Evolutionary conservation across 2,797 vertebrate genomes (phyloP).

Genomic region (Chelidonichthys spinosus): DNA sequence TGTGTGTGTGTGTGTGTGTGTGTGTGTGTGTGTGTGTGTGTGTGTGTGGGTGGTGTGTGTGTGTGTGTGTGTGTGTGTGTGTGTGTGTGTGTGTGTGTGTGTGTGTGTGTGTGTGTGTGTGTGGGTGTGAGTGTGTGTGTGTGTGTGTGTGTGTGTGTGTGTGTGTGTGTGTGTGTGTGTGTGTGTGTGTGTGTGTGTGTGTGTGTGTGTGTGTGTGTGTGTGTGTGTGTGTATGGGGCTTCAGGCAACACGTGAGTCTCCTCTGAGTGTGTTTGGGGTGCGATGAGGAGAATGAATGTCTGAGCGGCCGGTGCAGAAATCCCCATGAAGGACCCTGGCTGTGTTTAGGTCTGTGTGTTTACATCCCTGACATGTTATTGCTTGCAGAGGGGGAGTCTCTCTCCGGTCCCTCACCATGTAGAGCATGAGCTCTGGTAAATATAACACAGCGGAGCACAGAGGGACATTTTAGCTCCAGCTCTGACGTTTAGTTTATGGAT

Average conservation of each 20-base stretch:
- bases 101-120: slow-evolving; percentile 8
- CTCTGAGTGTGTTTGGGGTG: slow-evolving; percentile 24
- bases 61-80: slow-evolving; percentile 7
- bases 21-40: not conserved
- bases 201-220: slow-evolving; percentile 1
- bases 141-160: not conserved
- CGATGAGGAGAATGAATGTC: slow-evolving; percentile 28
- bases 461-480: slow-evolving; percentile 45
- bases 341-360: slow-evolving; percentile 62
- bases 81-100: not conserved
- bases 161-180: slow-evolving; percentile 20
- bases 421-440: slow-evolving; percentile 62
- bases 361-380: slow-evolving; percentile 62
- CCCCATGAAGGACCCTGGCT: slow-evolving; percentile 23
- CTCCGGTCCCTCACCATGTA: slow-evolving; percentile 39
- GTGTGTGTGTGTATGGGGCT: slow-evolving; percentile 12
- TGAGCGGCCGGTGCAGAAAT: slow-evolving; percentile 12
- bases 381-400: slow-evolving; percentile 51
- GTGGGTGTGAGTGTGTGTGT: slow-evolving; percentile 4
- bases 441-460: slow-evolving; percentile 51
- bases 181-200: not conserved
- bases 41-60: slow-evolving; percentile 10
- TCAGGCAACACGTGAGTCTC: slow-evolving; percentile 43
- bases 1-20: slow-evolving; percentile 6
- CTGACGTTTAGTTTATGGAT: slow-evolving; percentile 24